Conservation (phyloP, 1,140 invertebrate species). For the Leptopilina clavipes region DNA sequence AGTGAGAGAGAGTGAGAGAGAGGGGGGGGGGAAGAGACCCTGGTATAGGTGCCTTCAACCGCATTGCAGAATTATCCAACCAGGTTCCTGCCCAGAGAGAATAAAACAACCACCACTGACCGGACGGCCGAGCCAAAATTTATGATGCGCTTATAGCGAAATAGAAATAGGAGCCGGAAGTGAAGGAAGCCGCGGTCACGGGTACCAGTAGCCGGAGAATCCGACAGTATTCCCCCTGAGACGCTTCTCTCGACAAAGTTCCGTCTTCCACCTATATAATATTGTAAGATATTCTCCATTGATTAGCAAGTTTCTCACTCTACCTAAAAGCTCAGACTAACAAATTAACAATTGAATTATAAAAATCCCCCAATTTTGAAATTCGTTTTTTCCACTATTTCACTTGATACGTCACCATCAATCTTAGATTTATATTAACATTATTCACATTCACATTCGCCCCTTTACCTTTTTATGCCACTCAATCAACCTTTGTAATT, state of each 20-base stretch:
- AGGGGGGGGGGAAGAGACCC: no score
- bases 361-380: no score
- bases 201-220: slow-evolving; percentile 37
- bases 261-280: neutral
- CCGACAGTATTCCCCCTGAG: slow-evolving; percentile 15
- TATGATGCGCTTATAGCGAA: slow-evolving; percentile 69
- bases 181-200: slow-evolving; percentile 40
- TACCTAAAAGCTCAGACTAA: no score
- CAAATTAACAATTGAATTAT: no score
- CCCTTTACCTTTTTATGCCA: no score
- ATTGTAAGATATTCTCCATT: slow-evolving; percentile 11
- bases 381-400: no score
- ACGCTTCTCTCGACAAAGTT: neutral
- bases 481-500: no score
- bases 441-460: no score
- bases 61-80: slow-evolving; percentile 73
- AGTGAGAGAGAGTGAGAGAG: neutral
- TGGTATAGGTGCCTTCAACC: slow-evolving; percentile 63
- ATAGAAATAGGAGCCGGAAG: slow-evolving; percentile 60
- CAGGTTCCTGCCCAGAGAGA: slow-evolving; percentile 65
- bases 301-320: neutral
- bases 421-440: no score
- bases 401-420: no score
- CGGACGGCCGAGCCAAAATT: slow-evolving; percentile 62
- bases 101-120: slow-evolving; percentile 67